Conservation (phyloP, 2,888 invertebrate genomes). For the Automeris io region DNA sequence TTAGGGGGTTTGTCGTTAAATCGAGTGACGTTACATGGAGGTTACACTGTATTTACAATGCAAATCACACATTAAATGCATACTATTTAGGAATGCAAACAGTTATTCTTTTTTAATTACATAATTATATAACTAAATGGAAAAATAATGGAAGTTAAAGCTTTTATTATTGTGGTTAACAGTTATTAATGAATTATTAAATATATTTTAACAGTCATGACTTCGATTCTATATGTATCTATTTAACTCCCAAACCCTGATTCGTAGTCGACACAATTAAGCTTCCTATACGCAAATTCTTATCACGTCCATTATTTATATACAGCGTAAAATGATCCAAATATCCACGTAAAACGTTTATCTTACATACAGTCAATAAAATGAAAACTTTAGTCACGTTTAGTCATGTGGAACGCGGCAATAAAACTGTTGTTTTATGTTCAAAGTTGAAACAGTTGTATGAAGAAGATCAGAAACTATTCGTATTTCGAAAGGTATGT, state of each 20-base stretch:
- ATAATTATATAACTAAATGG: no score
- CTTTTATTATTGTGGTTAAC: no score
- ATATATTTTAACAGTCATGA: no score
- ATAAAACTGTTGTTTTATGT: conserved; percentile 32
- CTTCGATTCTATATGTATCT: not conserved
- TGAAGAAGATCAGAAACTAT: conserved; percentile 23
- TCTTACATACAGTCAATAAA: conserved; percentile 18
- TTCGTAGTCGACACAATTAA: not conserved
- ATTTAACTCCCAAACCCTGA: not conserved
- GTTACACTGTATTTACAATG: no score
- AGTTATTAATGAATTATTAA: no score
- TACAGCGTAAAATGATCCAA: not conserved
- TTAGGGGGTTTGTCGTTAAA: no score
- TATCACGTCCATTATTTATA: not conserved
- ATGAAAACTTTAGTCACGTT: conserved; percentile 29
- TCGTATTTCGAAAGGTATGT: conserved; percentile 20
- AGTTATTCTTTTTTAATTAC: no score
- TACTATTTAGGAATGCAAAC: no score
- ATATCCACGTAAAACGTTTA: conserved; percentile 3
- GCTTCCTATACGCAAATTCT: not conserved
- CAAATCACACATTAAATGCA: no score
- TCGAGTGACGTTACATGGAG: no score
- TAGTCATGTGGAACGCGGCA: conserved; percentile 19
- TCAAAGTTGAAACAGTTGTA: conserved; percentile 23
- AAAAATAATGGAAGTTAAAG: no score